Percentiles rank a stretch among this genome's conserved stretches.
Evolutionary conservation across 2,113 vertebrate species (phyloP).

Genomic region (Turnix velox): DNA sequence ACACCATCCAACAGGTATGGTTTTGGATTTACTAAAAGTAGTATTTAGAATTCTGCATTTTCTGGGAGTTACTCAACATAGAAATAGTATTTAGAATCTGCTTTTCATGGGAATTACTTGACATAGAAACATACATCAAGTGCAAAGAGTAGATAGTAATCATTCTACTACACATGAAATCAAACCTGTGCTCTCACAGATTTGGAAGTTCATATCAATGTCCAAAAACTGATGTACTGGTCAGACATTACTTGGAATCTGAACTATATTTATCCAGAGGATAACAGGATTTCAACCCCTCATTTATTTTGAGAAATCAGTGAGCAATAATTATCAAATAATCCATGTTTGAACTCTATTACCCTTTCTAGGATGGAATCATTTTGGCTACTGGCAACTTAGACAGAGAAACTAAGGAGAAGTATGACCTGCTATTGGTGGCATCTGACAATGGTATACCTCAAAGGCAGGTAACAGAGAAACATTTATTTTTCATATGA

Average conservation of each 20-base stretch:
- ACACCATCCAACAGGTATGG: slow-evolving; percentile 68
- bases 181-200: accelerated
- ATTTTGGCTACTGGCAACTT: slow-evolving; percentile 58
- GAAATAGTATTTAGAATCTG: not conserved
- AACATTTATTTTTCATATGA: not conserved
- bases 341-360: not conserved
- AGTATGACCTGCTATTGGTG: slow-evolving; percentile 65
- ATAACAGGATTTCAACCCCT: not conserved
- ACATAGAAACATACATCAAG: not conserved
- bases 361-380: slow-evolving; percentile 69
- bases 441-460: slow-evolving; percentile 73
- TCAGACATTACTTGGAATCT: not conserved
- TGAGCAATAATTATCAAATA: not conserved
- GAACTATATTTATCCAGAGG: not conserved
- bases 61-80: not conserved
- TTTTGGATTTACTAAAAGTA: not conserved
- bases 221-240: not conserved
- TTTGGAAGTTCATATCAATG: accelerated
- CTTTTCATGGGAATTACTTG: not conserved
- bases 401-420: slow-evolving; percentile 74
- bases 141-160: not conserved
- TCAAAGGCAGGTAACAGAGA: slow-evolving; percentile 65
- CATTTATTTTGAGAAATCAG: not conserved
- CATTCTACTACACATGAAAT: not conserved
- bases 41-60: not conserved